These are phyloP conservation scores for Halictus quadricinctus DNA, from an alignment of 2,888 invertebrate species.

Conservation along the genomic window DNA sequence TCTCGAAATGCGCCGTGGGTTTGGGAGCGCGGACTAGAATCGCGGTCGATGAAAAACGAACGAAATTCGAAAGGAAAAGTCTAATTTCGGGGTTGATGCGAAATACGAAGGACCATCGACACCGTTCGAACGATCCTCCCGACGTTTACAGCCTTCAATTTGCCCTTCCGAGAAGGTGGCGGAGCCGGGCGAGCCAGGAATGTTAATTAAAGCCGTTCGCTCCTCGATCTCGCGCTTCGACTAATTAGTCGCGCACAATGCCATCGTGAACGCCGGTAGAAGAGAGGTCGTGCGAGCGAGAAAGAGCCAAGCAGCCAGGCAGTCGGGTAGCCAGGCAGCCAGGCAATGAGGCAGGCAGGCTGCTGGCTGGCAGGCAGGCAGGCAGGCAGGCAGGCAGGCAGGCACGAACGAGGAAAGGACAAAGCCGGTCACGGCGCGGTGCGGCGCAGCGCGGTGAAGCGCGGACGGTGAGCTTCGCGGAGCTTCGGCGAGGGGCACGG, in stretches of 20 bases:
- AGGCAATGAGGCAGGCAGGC: conserved; percentile 32
- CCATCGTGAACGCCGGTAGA: conserved; percentile 72
- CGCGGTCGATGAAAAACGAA: conserved; percentile 37
- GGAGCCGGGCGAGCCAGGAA: conserved; percentile 79
- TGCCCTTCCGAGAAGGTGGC: conserved; percentile 75
- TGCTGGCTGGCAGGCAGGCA: conserved; percentile 32
- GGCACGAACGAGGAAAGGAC: conserved; percentile 47
- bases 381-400: conserved; percentile 43
- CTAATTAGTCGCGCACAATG: conserved; percentile 82
- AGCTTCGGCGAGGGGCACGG: conserved; percentile 42
- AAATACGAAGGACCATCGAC: conserved; percentile 64
- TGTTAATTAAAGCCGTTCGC: conserved; percentile 82
- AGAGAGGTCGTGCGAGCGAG: conserved; percentile 57
- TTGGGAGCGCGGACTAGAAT: not conserved
- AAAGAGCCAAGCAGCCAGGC: conserved; percentile 1
- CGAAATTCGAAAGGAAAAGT: conserved; percentile 60
- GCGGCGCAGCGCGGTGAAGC: conserved; percentile 16
- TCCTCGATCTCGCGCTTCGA: conserved; percentile 81
- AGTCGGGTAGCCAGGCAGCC: not conserved
- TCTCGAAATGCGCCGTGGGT: not conserved
- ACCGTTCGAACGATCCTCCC: conserved; percentile 73
- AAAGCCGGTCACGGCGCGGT: conserved; percentile 36
- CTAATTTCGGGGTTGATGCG: conserved; percentile 70
- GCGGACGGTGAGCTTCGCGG: not conserved
- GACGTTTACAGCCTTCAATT: conserved; percentile 81